Conservation (phyloP, 1,140 invertebrate species). For the Mactra quadrangularis region DNA sequence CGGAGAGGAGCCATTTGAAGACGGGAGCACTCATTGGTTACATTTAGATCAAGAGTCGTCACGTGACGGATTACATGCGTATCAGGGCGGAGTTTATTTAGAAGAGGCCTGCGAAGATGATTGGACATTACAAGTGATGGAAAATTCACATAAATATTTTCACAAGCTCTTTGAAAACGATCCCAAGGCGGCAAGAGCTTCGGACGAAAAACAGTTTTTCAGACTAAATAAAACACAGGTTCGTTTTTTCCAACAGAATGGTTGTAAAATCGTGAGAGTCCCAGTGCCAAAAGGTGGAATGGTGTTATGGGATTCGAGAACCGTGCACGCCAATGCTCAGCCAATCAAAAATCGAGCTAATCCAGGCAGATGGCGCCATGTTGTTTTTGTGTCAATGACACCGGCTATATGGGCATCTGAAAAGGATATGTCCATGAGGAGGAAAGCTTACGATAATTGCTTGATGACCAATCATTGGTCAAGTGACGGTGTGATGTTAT, state of each 20-base stretch:
- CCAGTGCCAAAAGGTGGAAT: conserved; percentile 64
- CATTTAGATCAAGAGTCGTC: conserved; percentile 55
- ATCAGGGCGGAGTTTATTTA: conserved; percentile 62
- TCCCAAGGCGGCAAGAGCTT: conserved; percentile 4
- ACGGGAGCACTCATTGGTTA: conserved; percentile 51
- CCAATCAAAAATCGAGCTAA: conserved; percentile 44
- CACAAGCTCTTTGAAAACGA: conserved; percentile 55
- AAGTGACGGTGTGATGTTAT: conserved; percentile 13
- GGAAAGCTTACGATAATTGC: conserved; percentile 40
- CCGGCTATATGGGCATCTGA: conserved; percentile 62
- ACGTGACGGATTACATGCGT: conserved; percentile 61
- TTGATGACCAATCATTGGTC: conserved; percentile 65
- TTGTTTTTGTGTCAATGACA: conserved; percentile 62
- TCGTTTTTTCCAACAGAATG: conserved; percentile 43
- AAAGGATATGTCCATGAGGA: conserved; percentile 26
- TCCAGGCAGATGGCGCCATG: conserved; percentile 59
- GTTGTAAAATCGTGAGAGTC: conserved; percentile 45
- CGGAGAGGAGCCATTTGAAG: conserved; percentile 58
- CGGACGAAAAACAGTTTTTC: conserved; percentile 35
- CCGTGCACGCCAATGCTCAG: conserved; percentile 56
- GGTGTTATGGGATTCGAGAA: conserved; percentile 64
- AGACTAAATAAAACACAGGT: conserved; percentile 28
- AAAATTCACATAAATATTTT: conserved; percentile 58
- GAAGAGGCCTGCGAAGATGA: conserved; percentile 54
- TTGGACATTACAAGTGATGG: conserved; percentile 59